phyloP scores from a whole-genome alignment of 2,888 invertebrate genomes.

The Thalpophila matura region DNA sequence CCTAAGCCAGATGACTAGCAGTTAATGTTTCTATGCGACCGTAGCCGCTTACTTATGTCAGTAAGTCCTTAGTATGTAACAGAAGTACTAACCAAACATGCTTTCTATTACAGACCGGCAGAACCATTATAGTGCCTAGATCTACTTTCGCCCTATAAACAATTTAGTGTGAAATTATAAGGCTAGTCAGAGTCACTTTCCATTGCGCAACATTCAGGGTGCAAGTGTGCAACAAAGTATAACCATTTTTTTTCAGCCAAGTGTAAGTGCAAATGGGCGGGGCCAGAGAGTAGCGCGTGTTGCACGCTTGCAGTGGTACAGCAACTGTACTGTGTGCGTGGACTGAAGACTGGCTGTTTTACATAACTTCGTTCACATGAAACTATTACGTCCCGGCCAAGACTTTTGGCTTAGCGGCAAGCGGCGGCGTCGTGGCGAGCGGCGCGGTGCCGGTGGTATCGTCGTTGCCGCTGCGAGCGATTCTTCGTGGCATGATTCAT shows the following conservation, averaged over 20 bases:
- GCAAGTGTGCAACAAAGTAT: constrained; percentile 10
- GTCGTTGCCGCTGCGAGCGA: too few species aligned
- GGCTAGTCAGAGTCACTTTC: constrained; percentile 54
- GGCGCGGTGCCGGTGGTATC: too few species aligned
- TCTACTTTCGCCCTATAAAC: constrained; percentile 72
- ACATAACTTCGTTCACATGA: too few species aligned
- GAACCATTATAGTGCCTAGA: constrained; percentile 54
- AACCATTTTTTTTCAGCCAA: not conserved
- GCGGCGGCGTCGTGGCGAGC: too few species aligned
- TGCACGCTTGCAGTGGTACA: too few species aligned
- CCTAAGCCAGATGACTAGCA: not conserved
- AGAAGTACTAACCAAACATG: constrained; percentile 16
- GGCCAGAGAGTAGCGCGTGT: too few species aligned
- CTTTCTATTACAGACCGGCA: constrained; percentile 52
- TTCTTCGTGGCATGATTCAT: too few species aligned
- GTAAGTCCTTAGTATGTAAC: constrained; percentile 5
- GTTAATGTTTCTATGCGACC: not conserved
- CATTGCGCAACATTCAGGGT: constrained; percentile 19
- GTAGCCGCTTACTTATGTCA: not conserved
- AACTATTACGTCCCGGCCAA: too few species aligned
- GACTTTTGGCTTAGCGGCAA: too few species aligned
- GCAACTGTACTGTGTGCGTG: too few species aligned
- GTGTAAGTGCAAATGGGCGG: too few species aligned
- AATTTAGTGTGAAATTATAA: constrained; percentile 65
- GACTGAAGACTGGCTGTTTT: too few species aligned